Base-by-base conservation (phyloP, 2,888 invertebrate species). In the Gerris lacustris region DNA sequence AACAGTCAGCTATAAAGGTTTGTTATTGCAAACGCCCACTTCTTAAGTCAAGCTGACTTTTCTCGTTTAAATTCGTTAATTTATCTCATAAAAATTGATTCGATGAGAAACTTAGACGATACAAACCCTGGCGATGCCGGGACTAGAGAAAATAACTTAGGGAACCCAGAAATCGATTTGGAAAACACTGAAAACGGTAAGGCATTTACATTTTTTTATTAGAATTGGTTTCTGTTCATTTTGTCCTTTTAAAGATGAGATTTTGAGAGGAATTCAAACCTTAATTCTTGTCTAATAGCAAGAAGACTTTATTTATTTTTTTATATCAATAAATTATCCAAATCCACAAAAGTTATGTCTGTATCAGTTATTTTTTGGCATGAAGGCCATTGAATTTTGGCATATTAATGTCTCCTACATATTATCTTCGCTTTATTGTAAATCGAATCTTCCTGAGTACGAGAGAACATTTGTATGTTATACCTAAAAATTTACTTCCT, bases 11-110 rank as follows among this genome's bases (percentile, higher is more conserved):
- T 4, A 31, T 55, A 55, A 55, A 55, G 55, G 55, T 55, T 55
- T 55, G 55, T 55, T 55, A 11, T 55, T 55, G 55, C 55, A 9
- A 55, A 55, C 55, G 55, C 55, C 55, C 55, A 55, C 55, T 55
- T 55, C 55, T 55, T 15, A 2, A 11, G 55, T 55, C 31, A 31
- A 31, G 55, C 9, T 55, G 9, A 11, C 55, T 11, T 55, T 55
- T 55, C 5, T 9, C 15, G 5, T 55, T 55, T 55, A 15, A 11
- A 55, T 55, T 55, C 2, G 55, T 15, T 55, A 11, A 55, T 15
- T 15, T 15, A 55, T 55, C 31, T 55, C 55, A 55, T 11, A 55
- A 55, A 11, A 55, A 11, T 15, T 55, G 55, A 55, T 11, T 55
- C 55, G 15, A 55, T 55, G 55, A 55, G 55, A 55, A 15, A 15